Evolutionary conservation across 1,140 invertebrate genomes (phyloP), one percentile per base, ranked within the genome.

Genomic region (Homarus americanus): DNA sequence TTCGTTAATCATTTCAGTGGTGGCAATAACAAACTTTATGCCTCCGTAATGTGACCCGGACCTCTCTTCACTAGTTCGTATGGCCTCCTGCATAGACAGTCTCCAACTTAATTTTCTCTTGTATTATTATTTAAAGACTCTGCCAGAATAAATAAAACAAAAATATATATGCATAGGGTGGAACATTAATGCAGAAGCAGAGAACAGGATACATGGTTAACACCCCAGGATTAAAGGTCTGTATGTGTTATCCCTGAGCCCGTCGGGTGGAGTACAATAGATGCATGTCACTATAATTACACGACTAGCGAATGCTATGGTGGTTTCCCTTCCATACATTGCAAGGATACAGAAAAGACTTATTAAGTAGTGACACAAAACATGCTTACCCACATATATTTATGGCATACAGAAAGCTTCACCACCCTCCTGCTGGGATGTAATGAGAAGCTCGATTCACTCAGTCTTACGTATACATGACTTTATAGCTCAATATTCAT

Each of bases 201-300:
- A 63, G 58, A 63, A 20, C 58, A 63, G 58, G 58, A 63, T 63
- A 63, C 58, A 63, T 63, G 12, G 58, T 63, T 63, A 63, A 15
- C 12, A 63, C 58, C 58, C 20, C 1, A 63, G 12, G 20, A 20
- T 24, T 63, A 24, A 4, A 63, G 58, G 58, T 17, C 58, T 63
- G 58, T 63, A 63, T 63, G 58, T 15, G 58, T 20, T 63, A 63
- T 63, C 58, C 58, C 58, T 63, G 58, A 63, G 58, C 58, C 58
- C 58, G 4, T 20, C 20, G 58, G 58, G 12, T 63, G 58, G 58
- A 63, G 58, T 63, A 63, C 15, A 63, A 63, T 20, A 63, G 4
- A 63, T 63, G 4, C 20, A 63, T 20, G 24, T 24, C 58, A 63
- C 20, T 24, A 63, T 20, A 20, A 3, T 63, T 15, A 49, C 44